Evolutionary conservation across 2,113 vertebrate genomes (phyloP).

Genomic region (Rhipidura dahli): DNA sequence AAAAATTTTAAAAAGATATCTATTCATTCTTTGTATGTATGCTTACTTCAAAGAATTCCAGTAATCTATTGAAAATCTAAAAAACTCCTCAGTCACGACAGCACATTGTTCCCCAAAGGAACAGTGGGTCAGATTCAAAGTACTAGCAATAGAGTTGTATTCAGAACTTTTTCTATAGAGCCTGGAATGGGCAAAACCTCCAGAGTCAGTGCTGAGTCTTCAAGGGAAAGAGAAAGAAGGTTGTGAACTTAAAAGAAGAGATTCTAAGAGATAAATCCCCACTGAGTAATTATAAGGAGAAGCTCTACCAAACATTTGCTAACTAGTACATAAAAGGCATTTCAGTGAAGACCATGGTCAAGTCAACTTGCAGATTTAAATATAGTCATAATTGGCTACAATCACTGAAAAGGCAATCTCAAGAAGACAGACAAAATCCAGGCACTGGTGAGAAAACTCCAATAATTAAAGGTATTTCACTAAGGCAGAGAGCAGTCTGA

Average conservation of each 20-base stretch:
- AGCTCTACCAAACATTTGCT: constrained; percentile 6
- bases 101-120: constrained; percentile 24
- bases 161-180: constrained; percentile 33
- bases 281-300: constrained; percentile 19
- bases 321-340: neutral
- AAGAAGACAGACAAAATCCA: neutral
- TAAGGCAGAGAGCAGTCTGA: neutral
- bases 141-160: neutral
- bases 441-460: neutral
- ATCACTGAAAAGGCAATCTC: neutral
- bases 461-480: constrained; percentile 7
- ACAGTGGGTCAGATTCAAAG: constrained; percentile 47
- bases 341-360: neutral
- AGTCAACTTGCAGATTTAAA: constrained; percentile 22
- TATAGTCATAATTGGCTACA: neutral
- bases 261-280: neutral
- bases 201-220: constrained; percentile 14
- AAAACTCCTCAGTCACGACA: constrained; percentile 19
- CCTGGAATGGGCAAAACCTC: constrained; percentile 23
- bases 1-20: neutral
- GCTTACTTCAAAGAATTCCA: constrained; percentile 37
- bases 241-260: constrained; percentile 15
- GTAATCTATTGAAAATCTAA: constrained; percentile 18
- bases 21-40: constrained; percentile 8
- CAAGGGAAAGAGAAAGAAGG: neutral